Base-by-base conservation (phyloP, 2,113 vertebrate species). In the Camelus bactrianus region DNA sequence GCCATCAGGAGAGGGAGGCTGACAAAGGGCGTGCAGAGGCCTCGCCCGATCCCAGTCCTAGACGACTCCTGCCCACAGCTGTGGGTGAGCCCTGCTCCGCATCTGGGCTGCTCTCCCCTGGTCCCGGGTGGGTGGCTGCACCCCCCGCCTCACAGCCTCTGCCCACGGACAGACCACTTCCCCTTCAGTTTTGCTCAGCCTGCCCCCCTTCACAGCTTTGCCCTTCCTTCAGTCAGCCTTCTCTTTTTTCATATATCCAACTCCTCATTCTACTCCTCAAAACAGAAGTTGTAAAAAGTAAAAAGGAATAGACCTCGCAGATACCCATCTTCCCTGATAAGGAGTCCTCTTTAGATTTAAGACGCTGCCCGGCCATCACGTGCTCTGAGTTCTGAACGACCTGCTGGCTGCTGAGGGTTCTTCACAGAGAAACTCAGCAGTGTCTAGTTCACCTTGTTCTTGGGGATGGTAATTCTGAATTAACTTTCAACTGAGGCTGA, bases 321-420 rank as follows among this genome's bases (percentile, higher is more conserved):
- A 32, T 0, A 0, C 2, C 8, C 0, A 0, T 22, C 46, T 19
- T 6, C n/a, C 2, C 58, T 3, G 17, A 7, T 0, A 4, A 0
- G 7, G 62, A n/a, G 19, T 17, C 22, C 28, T 58, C 64, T 20
- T 13, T 15, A 30, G 70, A 35, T 5, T 11, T 32, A 56, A 50
- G 13, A 19, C 4, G 12, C n/a, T 0, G 6, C 19, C 28, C 0
- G 26, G 13, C 11, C 35, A 0, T 8, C 0, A 0, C 12, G 5
- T 30, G 50, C 35, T 13, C 81, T 4, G 65, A 19, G 35, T 9
- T 2, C 38, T 6, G 48, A 6, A 4, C 5, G 1, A 15, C 0
- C 20, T 24, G 0, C 50, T 1, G 14, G 6, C 2, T 0, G 2
- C 72, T 22, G 20, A 30, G n/a, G 0, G 4, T 4, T 2, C 3